Percentiles rank a stretch among this genome's conserved stretches.
These are phyloP conservation scores for Rhegmatorhina hoffmannsi DNA, from an alignment of 2,113 vertebrate genomes.

Conservation along the genomic window DNA sequence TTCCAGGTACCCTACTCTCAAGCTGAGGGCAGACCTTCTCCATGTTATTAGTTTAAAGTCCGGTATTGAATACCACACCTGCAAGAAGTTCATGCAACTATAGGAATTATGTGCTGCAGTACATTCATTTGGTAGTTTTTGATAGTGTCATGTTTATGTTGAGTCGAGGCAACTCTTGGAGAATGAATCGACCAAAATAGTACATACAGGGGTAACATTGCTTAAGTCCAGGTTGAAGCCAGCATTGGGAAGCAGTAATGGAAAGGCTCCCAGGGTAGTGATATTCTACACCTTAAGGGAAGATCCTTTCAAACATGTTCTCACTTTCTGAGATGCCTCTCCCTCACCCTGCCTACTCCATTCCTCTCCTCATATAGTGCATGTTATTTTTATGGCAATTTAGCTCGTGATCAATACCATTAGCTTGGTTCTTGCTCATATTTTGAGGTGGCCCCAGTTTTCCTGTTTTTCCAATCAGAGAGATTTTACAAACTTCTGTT, in stretches of 20 bases:
- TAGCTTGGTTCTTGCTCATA: background rate
- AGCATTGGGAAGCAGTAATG: background rate
- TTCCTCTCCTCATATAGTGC: background rate
- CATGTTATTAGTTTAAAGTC: background rate
- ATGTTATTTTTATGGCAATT: background rate
- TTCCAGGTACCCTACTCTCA: background rate
- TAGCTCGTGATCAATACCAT: background rate
- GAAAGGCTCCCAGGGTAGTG: background rate
- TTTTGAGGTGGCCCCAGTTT: background rate
- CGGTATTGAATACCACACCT: background rate
- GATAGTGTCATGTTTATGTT: background rate
- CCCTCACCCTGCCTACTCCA: background rate
- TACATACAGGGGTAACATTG: background rate
- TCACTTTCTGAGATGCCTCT: background rate
- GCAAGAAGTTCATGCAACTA: background rate
- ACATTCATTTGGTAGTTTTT: background rate
- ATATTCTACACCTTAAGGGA: background rate
- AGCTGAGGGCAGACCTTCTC: background rate
- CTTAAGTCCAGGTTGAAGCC: background rate
- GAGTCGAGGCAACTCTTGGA: background rate
- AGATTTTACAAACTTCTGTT: background rate
- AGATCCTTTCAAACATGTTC: background rate
- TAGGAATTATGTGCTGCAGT: background rate
- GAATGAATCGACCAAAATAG: background rate
- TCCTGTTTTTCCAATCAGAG: background rate